Base-by-base conservation (phyloP, 2,888 invertebrate genomes). In the Acronicta aceris region DNA sequence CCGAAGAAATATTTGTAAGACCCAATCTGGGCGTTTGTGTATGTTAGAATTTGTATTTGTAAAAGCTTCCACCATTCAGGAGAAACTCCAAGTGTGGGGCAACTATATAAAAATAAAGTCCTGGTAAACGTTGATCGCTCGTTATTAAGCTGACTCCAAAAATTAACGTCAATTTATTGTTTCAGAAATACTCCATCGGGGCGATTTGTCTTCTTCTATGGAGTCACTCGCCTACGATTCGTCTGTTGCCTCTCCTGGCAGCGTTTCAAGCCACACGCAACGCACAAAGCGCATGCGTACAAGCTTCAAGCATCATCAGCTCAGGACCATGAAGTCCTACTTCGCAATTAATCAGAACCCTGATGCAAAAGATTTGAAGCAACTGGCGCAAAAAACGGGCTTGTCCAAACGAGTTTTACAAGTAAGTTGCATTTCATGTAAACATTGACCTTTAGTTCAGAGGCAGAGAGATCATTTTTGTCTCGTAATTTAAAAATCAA, bases 261-360 rank as follows among this genome's bases (percentile, higher is more conserved):
- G 96, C 61, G 96, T 96, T 15, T 89, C 92, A 0, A 91, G 94
- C 40, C 95, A 94, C 93, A 87, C 95, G 75, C 90, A 97, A 95
- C 89, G 98, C 65, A 98, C 98, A 62, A 99, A 99, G 91, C 96
- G 99, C 60, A 99, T 99, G 98, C 96, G 99, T 59, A 99, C 99
- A 51, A 99, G 99, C 77, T 99, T 99, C 95, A 99, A 99, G 89
- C 99, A 99, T 90, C 99, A 99, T 89, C 99, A 99, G 90, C 96
- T 99, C 68, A 95, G 99, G 66, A 99, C 99, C 54, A 99, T 99
- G 99, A 99, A 99, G 93, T 98, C 98, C 45, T 99, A 99, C 91
- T 99, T 99, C 90, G 97, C 98, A 52, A 97, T 99, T 86, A 99
- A 99, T 95, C 99, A 99, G 94, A 99, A 99, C 93, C 99, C 99